Percentiles rank a stretch among this genome's conserved stretches.
Conservation (phyloP, 2,888 invertebrate genomes). For the Gryllus longicercus region DNA sequence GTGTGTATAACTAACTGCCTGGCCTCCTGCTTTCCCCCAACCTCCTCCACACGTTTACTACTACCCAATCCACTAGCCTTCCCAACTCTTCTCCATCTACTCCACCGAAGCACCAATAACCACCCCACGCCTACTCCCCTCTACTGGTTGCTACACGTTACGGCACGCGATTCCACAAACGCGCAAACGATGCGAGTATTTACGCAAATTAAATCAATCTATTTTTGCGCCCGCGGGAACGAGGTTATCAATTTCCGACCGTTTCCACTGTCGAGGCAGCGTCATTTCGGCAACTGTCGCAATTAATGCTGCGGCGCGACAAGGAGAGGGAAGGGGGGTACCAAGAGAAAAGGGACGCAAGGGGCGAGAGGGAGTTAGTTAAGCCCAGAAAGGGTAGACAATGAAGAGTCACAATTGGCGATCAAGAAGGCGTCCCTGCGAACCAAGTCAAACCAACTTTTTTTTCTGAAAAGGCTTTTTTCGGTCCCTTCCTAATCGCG, state of each 20-base stretch:
- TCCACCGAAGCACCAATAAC: no score
- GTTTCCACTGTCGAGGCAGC: neutral
- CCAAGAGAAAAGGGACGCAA: neutral
- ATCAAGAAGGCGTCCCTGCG: neutral
- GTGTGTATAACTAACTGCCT: no score
- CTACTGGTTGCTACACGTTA: no score
- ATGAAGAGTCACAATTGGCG: conserved; percentile 4
- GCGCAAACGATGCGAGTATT: neutral
- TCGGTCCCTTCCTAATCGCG: neutral
- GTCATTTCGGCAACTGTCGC: neutral
- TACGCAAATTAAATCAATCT: neutral
- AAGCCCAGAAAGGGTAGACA: neutral
- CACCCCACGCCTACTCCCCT: no score
- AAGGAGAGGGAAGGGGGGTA: neutral
- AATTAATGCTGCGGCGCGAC: neutral
- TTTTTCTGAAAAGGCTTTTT: neutral
- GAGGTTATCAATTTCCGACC: neutral
- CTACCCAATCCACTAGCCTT: no score
- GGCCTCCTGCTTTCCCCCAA: no score
- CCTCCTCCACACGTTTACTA: no score
- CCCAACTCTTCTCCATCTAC: no score
- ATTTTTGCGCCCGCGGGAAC: neutral
- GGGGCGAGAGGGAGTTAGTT: neutral
- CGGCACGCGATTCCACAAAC: no score
- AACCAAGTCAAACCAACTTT: neutral